phyloP scores from a whole-genome alignment of 1,140 invertebrate species.

The Drosophila miranda region DNA sequence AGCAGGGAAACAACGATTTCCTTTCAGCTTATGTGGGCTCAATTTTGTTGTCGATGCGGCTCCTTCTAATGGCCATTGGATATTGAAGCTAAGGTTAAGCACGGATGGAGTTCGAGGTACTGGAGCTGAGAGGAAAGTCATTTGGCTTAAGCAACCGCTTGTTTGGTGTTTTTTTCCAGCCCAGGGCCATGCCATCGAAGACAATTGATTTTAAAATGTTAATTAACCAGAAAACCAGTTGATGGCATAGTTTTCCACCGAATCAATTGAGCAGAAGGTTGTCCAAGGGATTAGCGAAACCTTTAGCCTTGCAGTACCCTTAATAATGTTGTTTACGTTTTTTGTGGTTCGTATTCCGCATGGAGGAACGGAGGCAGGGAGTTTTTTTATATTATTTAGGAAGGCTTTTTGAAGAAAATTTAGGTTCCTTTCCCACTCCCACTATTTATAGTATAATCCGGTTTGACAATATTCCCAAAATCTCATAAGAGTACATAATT shows the following conservation, averaged over 20 bases:
- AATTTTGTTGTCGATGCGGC: slow-evolving; percentile 48
- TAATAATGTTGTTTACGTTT: too few species aligned
- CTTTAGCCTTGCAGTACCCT: too few species aligned
- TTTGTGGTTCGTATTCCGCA: too few species aligned
- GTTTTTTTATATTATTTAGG: too few species aligned
- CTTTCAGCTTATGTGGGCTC: slow-evolving; percentile 58
- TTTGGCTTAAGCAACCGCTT: slow-evolving; percentile 30
- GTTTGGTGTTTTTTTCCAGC: neutral
- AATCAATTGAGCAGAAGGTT: too few species aligned
- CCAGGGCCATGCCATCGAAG: neutral
- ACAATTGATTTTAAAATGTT: slow-evolving; percentile 53
- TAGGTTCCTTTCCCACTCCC: too few species aligned
- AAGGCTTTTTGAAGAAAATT: too few species aligned
- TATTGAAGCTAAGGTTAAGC: slow-evolving; percentile 41
- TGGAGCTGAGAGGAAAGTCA: slow-evolving; percentile 24
- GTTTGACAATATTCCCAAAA: too few species aligned
- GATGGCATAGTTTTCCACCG: neutral
- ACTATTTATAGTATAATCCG: too few species aligned
- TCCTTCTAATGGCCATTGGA: slow-evolving; percentile 54
- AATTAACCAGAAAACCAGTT: slow-evolving; percentile 46
- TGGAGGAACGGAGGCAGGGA: too few species aligned
- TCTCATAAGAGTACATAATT: too few species aligned
- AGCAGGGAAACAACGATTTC: slow-evolving; percentile 50
- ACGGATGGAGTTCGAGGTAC: neutral
- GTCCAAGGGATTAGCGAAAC: too few species aligned